These are phyloP conservation scores for Poeciliopsis paucimaculata DNA, from an alignment of 2,797 vertebrate species.

Conservation along the genomic window DNA sequence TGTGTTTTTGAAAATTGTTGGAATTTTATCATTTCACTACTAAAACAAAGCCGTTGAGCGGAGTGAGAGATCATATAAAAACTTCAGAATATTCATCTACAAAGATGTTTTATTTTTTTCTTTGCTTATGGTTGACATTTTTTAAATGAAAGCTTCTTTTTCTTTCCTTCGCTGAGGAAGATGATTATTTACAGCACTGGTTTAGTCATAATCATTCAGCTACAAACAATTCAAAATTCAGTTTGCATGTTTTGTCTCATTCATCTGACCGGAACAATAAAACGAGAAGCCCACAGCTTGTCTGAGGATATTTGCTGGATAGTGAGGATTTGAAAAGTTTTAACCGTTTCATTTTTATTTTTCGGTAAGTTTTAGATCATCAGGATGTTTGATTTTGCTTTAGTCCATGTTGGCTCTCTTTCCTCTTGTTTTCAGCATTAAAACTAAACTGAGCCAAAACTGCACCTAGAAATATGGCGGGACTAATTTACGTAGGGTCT, in stretches of 20 bases:
- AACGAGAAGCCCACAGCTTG: background rate
- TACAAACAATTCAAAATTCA: background rate
- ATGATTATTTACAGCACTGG: background rate
- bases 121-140: background rate
- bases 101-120: conserved; percentile 2
- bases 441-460: background rate
- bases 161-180: background rate
- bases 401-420: background rate
- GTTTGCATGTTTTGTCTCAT: background rate
- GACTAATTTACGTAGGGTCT: background rate
- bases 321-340: background rate
- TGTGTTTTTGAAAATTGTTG: conserved; percentile 13
- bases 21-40: conserved; percentile 5
- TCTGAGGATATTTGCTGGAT: background rate
- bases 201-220: background rate
- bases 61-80: conserved; percentile 24
- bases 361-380: background rate
- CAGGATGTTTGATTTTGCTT: background rate
- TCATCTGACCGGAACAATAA: background rate
- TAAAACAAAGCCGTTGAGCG: conserved; percentile 19
- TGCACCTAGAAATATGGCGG: background rate
- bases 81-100: conserved; percentile 4
- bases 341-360: background rate
- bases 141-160: background rate
- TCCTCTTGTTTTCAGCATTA: background rate